Evolutionary conservation across 2,888 invertebrate species (phyloP).

Genomic region (Nomada fabriciana): DNA sequence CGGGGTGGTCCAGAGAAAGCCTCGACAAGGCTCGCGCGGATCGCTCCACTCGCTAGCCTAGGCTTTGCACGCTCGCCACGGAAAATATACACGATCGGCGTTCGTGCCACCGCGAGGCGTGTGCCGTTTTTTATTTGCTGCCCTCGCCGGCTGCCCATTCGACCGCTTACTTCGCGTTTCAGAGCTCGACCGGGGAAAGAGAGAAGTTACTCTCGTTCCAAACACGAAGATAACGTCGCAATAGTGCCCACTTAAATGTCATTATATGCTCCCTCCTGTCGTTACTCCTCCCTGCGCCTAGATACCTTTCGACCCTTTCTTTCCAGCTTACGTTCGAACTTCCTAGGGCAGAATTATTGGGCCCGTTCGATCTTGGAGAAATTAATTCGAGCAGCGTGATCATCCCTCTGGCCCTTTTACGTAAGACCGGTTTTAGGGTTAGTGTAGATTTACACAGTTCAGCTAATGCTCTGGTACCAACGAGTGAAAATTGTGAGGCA

Average conservation of each 20-base stretch:
- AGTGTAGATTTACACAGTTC: not conserved
- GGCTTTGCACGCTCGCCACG: slow-evolving; percentile 38
- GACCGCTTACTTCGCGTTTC: slow-evolving; percentile 61
- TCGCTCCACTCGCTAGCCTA: slow-evolving; percentile 64
- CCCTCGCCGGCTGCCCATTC: slow-evolving; percentile 58
- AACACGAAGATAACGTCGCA: slow-evolving; percentile 74
- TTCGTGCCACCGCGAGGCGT: slow-evolving; percentile 82
- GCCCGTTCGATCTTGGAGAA: slow-evolving; percentile 37
- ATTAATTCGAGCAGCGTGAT: slow-evolving; percentile 27
- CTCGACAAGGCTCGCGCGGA: slow-evolving; percentile 68
- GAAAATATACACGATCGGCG: slow-evolving; percentile 64
- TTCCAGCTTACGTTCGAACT: not conserved
- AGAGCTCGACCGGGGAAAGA: slow-evolving; percentile 41
- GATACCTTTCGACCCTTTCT: not conserved
- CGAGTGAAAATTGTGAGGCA: not conserved
- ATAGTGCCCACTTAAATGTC: slow-evolving; percentile 79
- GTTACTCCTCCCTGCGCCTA: not conserved
- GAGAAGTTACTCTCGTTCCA: slow-evolving; percentile 62
- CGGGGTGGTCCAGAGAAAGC: slow-evolving; percentile 84
- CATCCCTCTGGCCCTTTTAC: slow-evolving; percentile 32
- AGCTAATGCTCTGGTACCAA: not conserved
- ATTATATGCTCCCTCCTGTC: slow-evolving; percentile 69
- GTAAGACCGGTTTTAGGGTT: slow-evolving; percentile 23
- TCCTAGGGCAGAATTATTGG: slow-evolving; percentile 13
- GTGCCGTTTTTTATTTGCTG: slow-evolving; percentile 79